These are phyloP conservation scores for Aphrophora alni DNA, from an alignment of 2,888 invertebrate genomes.

Conservation along the genomic window DNA sequence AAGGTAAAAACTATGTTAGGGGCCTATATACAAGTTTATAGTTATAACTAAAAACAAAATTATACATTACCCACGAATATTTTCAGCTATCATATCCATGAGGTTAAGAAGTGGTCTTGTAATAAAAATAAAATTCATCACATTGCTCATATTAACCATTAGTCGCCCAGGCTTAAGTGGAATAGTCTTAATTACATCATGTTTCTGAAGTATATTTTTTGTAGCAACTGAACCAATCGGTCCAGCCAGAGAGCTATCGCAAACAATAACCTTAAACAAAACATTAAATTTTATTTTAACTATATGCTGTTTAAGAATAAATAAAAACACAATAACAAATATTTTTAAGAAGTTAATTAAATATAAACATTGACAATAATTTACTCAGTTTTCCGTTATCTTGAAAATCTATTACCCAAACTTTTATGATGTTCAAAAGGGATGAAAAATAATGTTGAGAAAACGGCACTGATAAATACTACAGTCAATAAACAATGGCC, in stretches of 20 bases:
- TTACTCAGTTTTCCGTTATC: no score
- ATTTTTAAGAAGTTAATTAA: neutral
- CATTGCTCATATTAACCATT: conserved; percentile 69
- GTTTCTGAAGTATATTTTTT: conserved; percentile 76
- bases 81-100: conserved; percentile 86
- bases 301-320: no score
- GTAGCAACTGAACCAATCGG: conserved; percentile 87
- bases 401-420: no score
- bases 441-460: no score
- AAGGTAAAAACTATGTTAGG: no score
- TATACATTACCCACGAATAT: conserved; percentile 64
- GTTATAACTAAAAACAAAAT: neutral
- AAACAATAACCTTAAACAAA: conserved; percentile 70
- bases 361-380: conserved; percentile 2
- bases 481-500: no score
- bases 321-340: neutral
- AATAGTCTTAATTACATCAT: conserved; percentile 85
- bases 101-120: conserved; percentile 78
- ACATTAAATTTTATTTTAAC: neutral
- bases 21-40: no score
- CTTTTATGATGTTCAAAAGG: no score
- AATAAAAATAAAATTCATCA: conserved; percentile 88
- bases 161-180: conserved; percentile 70
- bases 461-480: no score
- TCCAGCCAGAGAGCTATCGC: conserved; percentile 88